Percentiles rank a stretch among this genome's conserved stretches.
These are phyloP conservation scores for Coboldia fuscipes DNA, from an alignment of 1,140 invertebrate genomes.

Conservation along the genomic window DNA sequence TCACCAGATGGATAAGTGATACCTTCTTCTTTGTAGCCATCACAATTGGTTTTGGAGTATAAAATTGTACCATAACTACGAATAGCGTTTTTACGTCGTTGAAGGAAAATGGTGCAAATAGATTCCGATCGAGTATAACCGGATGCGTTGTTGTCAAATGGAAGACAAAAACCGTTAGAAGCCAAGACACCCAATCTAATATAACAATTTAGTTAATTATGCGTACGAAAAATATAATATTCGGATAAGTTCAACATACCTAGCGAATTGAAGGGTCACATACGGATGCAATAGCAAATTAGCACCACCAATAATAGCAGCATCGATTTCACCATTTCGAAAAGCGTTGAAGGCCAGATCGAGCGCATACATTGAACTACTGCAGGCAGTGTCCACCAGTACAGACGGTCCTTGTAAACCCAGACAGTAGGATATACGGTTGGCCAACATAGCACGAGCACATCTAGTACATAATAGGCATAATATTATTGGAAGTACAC, in stretches of 20 bases:
- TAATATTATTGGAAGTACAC: background rate
- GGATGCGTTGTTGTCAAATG: constrained; percentile 65
- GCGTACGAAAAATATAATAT: background rate
- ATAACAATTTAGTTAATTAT: background rate
- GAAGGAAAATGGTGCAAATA: constrained; percentile 53
- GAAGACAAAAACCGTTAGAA: constrained; percentile 65
- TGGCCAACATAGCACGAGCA: constrained; percentile 76
- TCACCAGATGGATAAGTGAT: constrained; percentile 80
- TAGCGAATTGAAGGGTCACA: constrained; percentile 60
- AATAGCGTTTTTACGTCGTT: constrained; percentile 56
- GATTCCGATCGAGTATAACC: constrained; percentile 61
- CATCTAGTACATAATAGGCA: constrained; percentile 26
- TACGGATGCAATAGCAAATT: constrained; percentile 69
- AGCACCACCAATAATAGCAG: constrained; percentile 69
- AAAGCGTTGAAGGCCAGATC: constrained; percentile 64
- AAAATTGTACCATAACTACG: constrained; percentile 42
- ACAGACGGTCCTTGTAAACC: constrained; percentile 56
- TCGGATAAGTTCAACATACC: constrained; percentile 14
- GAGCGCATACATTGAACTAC: constrained; percentile 66
- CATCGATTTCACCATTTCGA: constrained; percentile 54
- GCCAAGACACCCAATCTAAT: constrained; percentile 66
- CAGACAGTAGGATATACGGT: constrained; percentile 55
- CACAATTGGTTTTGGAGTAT: constrained; percentile 48
- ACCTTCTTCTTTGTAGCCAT: constrained; percentile 73
- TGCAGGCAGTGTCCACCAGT: constrained; percentile 74